Evolutionary conservation across 1,140 invertebrate species (phyloP), one percentile per base, ranked within the genome.

Genomic region (Manduca sexta): DNA sequence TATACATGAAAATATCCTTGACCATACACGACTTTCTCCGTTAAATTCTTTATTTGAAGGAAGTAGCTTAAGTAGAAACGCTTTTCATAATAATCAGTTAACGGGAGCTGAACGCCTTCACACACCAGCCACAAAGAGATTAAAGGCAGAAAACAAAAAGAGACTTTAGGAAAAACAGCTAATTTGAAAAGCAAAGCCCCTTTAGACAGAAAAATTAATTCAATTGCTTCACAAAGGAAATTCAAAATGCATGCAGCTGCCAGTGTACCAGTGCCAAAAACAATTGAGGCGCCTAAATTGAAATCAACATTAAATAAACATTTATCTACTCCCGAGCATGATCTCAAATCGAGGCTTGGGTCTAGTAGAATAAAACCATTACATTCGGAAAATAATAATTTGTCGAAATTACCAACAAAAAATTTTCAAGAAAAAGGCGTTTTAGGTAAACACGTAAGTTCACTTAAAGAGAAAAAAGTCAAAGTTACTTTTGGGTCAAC

Each of bases 401-500:
- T 14, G 17, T n/a, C 15, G 2, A 18, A 5, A 14, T 18, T 5
- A 40, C 38, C 10, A 10, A 17, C 18, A 8, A 40, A 18, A 18
- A 7, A 7, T 17, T 18, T 18, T n/a, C n/a, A 18, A 11, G n/a
- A 39, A 10, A 3, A 17, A 15, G 0, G n/a, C 21, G 2, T 4
- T 12, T 37, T 41, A 41, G 12, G 26, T n/a, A 49, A 55, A 49
- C 13, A n/a, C 45, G 34, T 30, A 3, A 55, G 34, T 33, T 46
- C 49, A 10, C 42, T 55, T 8, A 56, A 49, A 26, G 44, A 65
- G 15, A 67, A 39, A 38, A 67, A 62, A 59, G 38, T 64, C 12
- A 63, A 52, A 47, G 58, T 69, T 35, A 54, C 54, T 11, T 64
- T 70, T 50, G 42, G 52, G 3, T 51, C 63, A 3, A 56, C 64